A percentile compares a stretch with the other conserved stretches of the same genome.
Evolutionary conservation across 2,797 vertebrate species (phyloP).

Genomic region (Geotrypetes seraphini): DNA sequence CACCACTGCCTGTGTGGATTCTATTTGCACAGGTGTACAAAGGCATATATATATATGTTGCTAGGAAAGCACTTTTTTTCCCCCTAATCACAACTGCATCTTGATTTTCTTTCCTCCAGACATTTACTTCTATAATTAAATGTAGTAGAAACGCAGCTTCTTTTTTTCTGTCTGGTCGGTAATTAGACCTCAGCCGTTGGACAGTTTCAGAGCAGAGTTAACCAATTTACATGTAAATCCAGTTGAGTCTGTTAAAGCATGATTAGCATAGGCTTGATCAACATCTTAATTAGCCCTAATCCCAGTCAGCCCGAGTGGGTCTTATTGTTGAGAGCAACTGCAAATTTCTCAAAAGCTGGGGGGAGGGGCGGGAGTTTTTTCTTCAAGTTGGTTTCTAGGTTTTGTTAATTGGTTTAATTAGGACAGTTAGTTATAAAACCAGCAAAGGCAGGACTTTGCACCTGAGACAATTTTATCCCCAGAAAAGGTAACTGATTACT

Average conservation of each 20-base stretch:
- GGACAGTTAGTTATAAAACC: slow-evolving; percentile 15
- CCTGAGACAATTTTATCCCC: not conserved
- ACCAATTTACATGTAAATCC: slow-evolving; percentile 59
- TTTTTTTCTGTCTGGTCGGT: slow-evolving; percentile 42
- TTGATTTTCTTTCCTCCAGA: slow-evolving; percentile 26
- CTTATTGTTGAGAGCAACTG: slow-evolving; percentile 9
- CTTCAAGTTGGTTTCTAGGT: slow-evolving; percentile 8
- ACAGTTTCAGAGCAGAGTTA: slow-evolving; percentile 46
- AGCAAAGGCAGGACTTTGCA: not conserved
- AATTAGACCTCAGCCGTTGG: slow-evolving; percentile 58
- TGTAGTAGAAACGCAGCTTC: slow-evolving; percentile 32
- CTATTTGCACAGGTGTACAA: too few relatives aligned
- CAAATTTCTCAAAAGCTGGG: slow-evolving; percentile 10
- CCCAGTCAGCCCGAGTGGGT: slow-evolving; percentile 20
- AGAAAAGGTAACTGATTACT: slow-evolving; percentile 6
- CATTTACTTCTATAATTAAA: slow-evolving; percentile 27
- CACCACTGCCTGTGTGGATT: too few relatives aligned
- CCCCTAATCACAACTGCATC: slow-evolving; percentile 9
- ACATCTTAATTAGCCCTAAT: slow-evolving; percentile 56
- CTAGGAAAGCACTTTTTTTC: too few relatives aligned
- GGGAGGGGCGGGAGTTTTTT: too few relatives aligned
- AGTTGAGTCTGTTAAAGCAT: slow-evolving; percentile 41
- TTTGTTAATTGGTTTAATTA: slow-evolving; percentile 8
- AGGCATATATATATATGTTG: too few relatives aligned
- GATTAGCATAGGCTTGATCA: slow-evolving; percentile 47